Evolutionary conservation across 2,888 invertebrate species (phyloP), one percentile per base, ranked within the genome.

Genomic region (Limnephilus lunatus): DNA sequence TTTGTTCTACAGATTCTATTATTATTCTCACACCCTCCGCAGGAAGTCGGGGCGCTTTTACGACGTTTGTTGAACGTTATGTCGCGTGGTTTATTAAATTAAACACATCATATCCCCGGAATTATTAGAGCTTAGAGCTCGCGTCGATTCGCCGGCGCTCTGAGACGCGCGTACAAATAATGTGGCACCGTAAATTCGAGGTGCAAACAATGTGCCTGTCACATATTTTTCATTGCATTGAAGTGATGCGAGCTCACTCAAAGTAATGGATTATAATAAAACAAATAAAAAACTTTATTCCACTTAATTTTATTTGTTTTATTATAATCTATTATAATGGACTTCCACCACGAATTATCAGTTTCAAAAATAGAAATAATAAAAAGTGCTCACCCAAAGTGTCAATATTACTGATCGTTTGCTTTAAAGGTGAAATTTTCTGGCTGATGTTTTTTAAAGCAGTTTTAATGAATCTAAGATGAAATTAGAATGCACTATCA

Each of bases 21-120:
- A 85, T 32, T 85, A 85, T 85, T 85, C 31, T 44, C 85, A 39
- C 85, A n/a, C 85, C 82, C 82, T 82, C 32, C 82, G 53, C 53
- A 68, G n/a, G 25, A 82, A 82, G 31, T 19, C 30, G 82, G 31
- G 81, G 82, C 31, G 82, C 82, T 68, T 68, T 68, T 68, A 68
- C 68, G 68, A 68, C n/a, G 68, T 68, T 68, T 68, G 68, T 68
- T 68, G 25, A 68, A 68, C 68, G 68, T 68, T 68, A 68, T n/a
- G 25, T 68, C 68, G 68, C n/a, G 68, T 68, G 68, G 68, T 68
- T 68, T 68, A 68, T 68, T 68, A 68, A 68, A 68, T 68, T 68
- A 68, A 68, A 68, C 68, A 68, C 68, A 68, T 68, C 68, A 68
- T 68, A 68, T 68, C 68, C 68, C 25, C 68, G 25, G 68, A 68